Evolutionary conservation across 2,888 invertebrate genomes (phyloP).

Genomic region (Phortica magna): DNA sequence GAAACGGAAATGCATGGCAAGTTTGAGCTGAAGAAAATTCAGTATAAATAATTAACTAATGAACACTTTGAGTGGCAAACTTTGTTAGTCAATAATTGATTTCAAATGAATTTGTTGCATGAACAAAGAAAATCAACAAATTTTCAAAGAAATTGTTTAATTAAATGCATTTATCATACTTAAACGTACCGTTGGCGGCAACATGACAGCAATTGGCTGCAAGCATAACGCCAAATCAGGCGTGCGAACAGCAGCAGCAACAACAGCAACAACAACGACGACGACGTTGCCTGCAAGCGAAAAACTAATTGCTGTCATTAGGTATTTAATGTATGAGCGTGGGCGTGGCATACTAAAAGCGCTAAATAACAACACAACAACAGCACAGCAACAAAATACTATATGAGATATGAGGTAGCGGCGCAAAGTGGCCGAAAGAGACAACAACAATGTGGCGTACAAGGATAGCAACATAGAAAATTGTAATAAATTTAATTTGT

Average conservation of each 20-base stretch:
- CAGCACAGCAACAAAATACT: neutral
- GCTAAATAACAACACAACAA: neutral
- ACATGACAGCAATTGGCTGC: too few species aligned
- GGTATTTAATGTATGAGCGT: constrained; percentile 12
- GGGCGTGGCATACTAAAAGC: constrained; percentile 2
- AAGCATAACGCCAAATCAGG: too few species aligned
- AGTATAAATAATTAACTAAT: neutral
- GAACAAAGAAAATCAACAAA: too few species aligned
- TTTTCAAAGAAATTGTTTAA: too few species aligned
- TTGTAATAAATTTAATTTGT: constrained; percentile 18
- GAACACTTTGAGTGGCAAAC: neutral
- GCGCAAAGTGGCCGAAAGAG: too few species aligned
- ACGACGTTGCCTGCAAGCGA: neutral
- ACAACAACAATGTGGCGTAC: neutral
- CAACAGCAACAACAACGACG: too few species aligned
- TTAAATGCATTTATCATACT: too few species aligned
- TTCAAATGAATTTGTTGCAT: too few species aligned
- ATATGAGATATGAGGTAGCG: too few species aligned
- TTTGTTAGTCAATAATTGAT: too few species aligned
- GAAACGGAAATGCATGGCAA: neutral
- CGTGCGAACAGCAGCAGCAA: too few species aligned
- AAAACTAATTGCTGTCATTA: constrained; percentile 17
- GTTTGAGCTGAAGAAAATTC: neutral
- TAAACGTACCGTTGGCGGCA: too few species aligned
- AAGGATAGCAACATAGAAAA: neutral